These are phyloP conservation scores for Zaprionus capensis DNA, from an alignment of 1,140 invertebrate species.

Conservation along the genomic window DNA sequence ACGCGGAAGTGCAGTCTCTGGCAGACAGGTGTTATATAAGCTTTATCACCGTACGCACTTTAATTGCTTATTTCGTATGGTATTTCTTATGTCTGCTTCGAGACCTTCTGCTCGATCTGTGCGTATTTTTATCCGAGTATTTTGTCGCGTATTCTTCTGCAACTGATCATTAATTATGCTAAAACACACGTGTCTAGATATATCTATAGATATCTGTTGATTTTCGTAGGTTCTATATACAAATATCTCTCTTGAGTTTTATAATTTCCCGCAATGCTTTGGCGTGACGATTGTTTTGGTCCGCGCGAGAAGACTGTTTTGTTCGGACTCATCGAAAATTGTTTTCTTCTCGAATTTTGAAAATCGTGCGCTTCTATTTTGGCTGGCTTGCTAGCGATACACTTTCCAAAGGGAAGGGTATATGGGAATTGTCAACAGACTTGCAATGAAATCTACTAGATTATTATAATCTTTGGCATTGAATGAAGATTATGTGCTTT, in stretches of 20 bases:
- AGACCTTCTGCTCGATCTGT: background rate
- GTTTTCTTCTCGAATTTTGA: slow-evolving; percentile 58
- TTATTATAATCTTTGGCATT: too few relatives aligned
- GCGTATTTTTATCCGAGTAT: slow-evolving; percentile 48
- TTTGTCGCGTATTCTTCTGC: slow-evolving; percentile 1
- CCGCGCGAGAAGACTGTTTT: slow-evolving; percentile 63
- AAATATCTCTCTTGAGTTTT: background rate
- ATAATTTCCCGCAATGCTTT: background rate
- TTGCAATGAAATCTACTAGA: background rate
- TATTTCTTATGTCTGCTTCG: slow-evolving; percentile 19
- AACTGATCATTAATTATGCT: slow-evolving; percentile 52
- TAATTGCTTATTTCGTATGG: slow-evolving; percentile 21
- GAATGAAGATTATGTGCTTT: background rate
- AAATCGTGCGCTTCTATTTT: slow-evolving; percentile 56
- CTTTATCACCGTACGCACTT: slow-evolving; percentile 48
- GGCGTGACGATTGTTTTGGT: slow-evolving; percentile 51
- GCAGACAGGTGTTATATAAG: slow-evolving; percentile 59
- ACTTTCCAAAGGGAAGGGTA: background rate
- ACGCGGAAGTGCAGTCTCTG: slow-evolving; percentile 22
- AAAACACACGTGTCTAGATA: slow-evolving; percentile 24
- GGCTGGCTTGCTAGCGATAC: slow-evolving; percentile 29
- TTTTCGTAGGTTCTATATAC: background rate
- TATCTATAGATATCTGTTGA: slow-evolving; percentile 13
- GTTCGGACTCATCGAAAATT: slow-evolving; percentile 61
- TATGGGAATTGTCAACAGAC: background rate